These are phyloP conservation scores for Trichechus manatus DNA, from an alignment of 2,113 vertebrate species.

Conservation along the genomic window DNA sequence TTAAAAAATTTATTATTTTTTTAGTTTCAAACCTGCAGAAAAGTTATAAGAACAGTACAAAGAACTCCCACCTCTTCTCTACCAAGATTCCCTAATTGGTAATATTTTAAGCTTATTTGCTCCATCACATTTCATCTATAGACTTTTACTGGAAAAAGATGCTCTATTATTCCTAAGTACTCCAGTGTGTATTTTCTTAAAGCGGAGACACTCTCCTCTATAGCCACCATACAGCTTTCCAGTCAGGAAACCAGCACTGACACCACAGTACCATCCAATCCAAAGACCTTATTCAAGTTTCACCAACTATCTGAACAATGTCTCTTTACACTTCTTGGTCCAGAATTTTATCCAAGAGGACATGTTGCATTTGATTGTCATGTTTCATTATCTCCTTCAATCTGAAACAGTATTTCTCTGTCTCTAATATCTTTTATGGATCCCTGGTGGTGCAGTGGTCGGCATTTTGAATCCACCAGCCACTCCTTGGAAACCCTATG, in stretches of 20 bases:
- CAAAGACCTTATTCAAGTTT: not conserved
- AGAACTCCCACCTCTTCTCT: not conserved
- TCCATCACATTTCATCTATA: not conserved
- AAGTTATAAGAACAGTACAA: not conserved
- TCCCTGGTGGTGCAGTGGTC: too few relatives aligned
- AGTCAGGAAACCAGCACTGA: not conserved
- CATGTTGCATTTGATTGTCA: not conserved
- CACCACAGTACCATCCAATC: not conserved
- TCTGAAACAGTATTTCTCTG: not conserved
- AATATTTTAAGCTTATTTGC: slow-evolving; percentile 10
- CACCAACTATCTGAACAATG: not conserved
- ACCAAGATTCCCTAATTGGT: not conserved
- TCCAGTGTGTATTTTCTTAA: not conserved
- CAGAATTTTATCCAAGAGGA: not conserved
- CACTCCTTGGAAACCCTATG: too few relatives aligned
- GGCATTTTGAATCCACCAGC: too few relatives aligned
- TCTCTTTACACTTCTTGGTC: not conserved
- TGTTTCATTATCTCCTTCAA: not conserved
- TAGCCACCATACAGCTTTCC: not conserved
- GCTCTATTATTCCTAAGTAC: not conserved
- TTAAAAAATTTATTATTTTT: not conserved
- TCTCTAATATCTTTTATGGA: not conserved
- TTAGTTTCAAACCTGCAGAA: not conserved
- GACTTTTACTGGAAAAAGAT: not conserved
- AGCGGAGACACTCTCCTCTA: not conserved